A percentile compares a stretch with the other conserved stretches of the same genome.
Evolutionary conservation across 2,888 invertebrate genomes (phyloP).

Genomic region (Synanthedon tipuliformis): DNA sequence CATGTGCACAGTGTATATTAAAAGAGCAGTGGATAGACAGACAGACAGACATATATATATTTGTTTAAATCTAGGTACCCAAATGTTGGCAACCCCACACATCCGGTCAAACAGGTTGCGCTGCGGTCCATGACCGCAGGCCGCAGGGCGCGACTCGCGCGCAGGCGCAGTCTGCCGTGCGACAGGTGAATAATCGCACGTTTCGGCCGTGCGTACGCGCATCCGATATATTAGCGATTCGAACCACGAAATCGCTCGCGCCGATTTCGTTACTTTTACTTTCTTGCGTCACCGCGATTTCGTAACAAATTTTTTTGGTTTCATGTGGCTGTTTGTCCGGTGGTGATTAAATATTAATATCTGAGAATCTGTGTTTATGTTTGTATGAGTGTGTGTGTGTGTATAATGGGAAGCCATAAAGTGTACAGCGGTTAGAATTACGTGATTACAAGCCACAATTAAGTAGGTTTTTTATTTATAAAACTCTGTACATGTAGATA

Average conservation of each 20-base stretch:
- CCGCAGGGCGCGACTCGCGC: conserved; percentile 24
- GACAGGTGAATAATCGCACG: conserved; percentile 47
- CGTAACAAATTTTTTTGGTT: conserved; percentile 11
- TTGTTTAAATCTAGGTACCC: too few relatives aligned
- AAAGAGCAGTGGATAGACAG: too few relatives aligned
- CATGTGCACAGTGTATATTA: too few relatives aligned
- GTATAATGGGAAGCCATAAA: conserved; percentile 9
- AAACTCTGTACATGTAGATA: too few relatives aligned
- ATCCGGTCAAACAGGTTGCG: conserved; percentile 53
- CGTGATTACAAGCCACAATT: too few relatives aligned
- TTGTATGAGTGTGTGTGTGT: conserved; percentile 12
- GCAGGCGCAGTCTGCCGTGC: conserved; percentile 33
- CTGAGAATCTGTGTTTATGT: conserved; percentile 7
- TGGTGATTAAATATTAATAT: conserved; percentile 9
- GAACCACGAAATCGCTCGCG: conserved; percentile 13
- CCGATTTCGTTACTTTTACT: conserved; percentile 31
- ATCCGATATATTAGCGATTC: background rate
- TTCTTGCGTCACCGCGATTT: conserved; percentile 23
- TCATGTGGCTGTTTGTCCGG: conserved; percentile 1
- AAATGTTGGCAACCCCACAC: background rate
- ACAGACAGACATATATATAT: too few relatives aligned
- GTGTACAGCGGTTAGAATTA: too few relatives aligned
- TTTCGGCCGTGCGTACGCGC: conserved; percentile 9
- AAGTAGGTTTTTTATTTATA: too few relatives aligned
- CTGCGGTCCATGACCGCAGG: conserved; percentile 37